Base-by-base conservation (phyloP, 2,888 invertebrate genomes). In the Drosophila nr. perissopoda region DNA sequence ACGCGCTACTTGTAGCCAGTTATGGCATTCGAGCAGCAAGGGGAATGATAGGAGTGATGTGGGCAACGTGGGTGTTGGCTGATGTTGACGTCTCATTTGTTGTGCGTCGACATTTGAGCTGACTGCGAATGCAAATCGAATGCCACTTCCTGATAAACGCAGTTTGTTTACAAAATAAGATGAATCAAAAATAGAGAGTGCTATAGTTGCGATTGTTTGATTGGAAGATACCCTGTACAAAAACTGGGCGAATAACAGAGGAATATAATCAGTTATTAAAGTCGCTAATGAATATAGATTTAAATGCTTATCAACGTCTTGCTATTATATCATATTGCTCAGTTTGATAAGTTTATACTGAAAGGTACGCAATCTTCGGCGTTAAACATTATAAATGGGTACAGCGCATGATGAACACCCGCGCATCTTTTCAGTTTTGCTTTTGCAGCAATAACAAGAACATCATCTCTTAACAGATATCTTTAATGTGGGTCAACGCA, bases 31-130 rank as follows among this genome's bases (percentile, higher is more conserved):
- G 42, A 34, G 27, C 31, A 27, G 13, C 34, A 21, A 21, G 21
- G 16, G 34, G 16, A 34, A 7, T 16, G 53, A 16, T 1, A 0
- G 25, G 21, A 25, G 54, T 11, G 33, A 1, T 16, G 18, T 21
- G 18, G 27, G 33, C n/a, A 13, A 27, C 54, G 63, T 59, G 69
- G 70, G 70, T 49, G 65, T 73, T 66, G 63, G 51, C 76, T 68
- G 89, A 71, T 73, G 78, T 75, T 83, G 70, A 70, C 68, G 87
- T 86, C 89, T 90, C 78, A 88, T 90, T 86, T 86, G 85, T 80
- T 68, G 59, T 51, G 65, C 58, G 67, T 67, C 82, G 69, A 73
- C 82, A 81, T 69, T 73, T 57, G 78, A 66, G 70, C 53, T 53
- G 67, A 48, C 64, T 63, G 48, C 52, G 21, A n/a, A 61, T 73